Percentiles rank a stretch among this genome's conserved stretches.
These are phyloP conservation scores for Hymenopus coronatus DNA, from an alignment of 2,888 invertebrate genomes.

Conservation along the genomic window DNA sequence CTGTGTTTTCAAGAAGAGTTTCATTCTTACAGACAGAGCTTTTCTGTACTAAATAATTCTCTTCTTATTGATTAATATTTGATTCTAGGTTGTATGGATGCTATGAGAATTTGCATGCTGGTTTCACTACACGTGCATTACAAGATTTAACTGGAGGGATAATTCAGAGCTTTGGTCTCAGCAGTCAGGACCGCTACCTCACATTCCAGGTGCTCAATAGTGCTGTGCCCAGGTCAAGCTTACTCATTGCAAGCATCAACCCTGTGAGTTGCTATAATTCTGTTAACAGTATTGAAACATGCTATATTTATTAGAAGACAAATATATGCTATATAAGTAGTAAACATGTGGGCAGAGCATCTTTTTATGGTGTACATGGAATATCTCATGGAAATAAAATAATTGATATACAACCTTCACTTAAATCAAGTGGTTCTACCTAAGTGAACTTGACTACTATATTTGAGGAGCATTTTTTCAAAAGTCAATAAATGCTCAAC, in stretches of 20 bases:
- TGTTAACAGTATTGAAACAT: neutral
- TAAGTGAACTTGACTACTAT: no score
- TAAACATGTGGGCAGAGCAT: neutral
- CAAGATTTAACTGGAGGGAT: slow-evolving; percentile 74
- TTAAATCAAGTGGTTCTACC: no score
- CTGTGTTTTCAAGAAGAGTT: no score
- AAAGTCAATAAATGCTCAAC: no score
- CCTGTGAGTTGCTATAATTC: slow-evolving; percentile 49
- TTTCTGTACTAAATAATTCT: no score
- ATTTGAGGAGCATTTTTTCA: no score
- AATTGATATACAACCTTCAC: no score
- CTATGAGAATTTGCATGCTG: slow-evolving; percentile 62
- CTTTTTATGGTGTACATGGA: neutral
- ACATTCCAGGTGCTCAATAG: slow-evolving; percentile 66
- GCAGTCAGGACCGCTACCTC: slow-evolving; percentile 61
- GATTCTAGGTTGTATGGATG: slow-evolving; percentile 62
- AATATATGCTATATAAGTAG: neutral
- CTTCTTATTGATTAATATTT: neutral
- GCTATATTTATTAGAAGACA: neutral
- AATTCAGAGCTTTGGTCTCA: slow-evolving; percentile 68
- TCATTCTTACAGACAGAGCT: no score
- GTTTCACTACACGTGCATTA: slow-evolving; percentile 65
- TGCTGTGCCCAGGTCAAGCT: slow-evolving; percentile 67
- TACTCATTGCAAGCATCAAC: slow-evolving; percentile 63
- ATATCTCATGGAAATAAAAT: no score